Base-by-base conservation (phyloP, 1,140 invertebrate species). In the Bombus sibiricus region DNA sequence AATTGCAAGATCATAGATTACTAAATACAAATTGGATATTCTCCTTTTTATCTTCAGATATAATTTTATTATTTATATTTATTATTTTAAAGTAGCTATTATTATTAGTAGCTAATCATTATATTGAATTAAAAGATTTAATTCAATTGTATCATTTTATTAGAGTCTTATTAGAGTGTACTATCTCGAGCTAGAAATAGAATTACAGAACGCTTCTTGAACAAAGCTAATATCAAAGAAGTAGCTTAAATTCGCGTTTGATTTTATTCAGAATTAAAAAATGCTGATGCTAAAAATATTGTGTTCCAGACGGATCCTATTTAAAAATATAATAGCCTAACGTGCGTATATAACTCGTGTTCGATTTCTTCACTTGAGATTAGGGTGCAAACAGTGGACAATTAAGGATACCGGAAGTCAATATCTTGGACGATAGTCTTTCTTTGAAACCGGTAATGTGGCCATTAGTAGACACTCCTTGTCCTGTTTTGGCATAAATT, bases 381-480 rank as follows among this genome's bases (percentile, higher is more conserved):
- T 59, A 73, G 10, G n/a, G 69, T 75, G 32, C 64, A 64, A 64
- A 86, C 80, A 53, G 32, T 37, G 76, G 41, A 71, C 87, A 77
- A 88, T 85, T 86, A 82, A 79, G 39, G 78, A 25, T 81, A 80
- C 53, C 68, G 75, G 66, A 82, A 78, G 77, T 43, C 66, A 64
- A 81, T 69, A 80, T 82, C 79, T 89, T 89, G 83, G 41, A 57
- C 64, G 72, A 86, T 59, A 75, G 47, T 43, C 37, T 76, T 88
- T 75, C 75, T 72, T 88, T 53, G 41, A 68, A 72, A 79, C 75
- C 83, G 83, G 83, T 89, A 89, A 88, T 89, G 80, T 82, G 32
- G 28, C 87, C 87, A 88, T 89, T 89, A 86, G 43, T 34, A 62
- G 83, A 41, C 83, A 85, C 79, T 80, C 74, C 83, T 88, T 74